A percentile compares a stretch with the other conserved stretches of the same genome.
These are phyloP conservation scores for Delphinus delphis DNA, from an alignment of 2,113 vertebrate genomes.

Conservation along the genomic window DNA sequence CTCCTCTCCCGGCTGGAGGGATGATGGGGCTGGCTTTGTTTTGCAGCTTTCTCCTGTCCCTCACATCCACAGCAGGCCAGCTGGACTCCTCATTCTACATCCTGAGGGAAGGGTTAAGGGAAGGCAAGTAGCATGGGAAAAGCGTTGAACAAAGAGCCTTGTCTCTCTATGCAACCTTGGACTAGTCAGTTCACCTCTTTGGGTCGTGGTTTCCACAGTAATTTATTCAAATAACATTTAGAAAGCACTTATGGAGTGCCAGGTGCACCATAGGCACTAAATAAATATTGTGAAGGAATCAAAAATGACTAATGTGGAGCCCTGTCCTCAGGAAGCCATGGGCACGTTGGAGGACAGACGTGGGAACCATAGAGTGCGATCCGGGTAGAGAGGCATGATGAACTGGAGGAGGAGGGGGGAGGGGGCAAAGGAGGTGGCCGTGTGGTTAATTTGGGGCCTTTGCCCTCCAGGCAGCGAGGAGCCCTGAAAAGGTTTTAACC, in stretches of 20 bases:
- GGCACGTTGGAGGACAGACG: neutral
- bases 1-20: neutral
- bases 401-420: too few relatives aligned
- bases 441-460: neutral
- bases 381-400: accelerated
- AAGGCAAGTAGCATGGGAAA: accelerated
- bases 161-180: neutral
- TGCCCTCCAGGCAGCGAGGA: neutral
- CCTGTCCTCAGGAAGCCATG: neutral
- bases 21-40: neutral
- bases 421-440: accelerated
- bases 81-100: neutral
- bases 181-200: neutral
- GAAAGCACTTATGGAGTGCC: neutral
- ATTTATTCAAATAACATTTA: neutral
- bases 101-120: neutral
- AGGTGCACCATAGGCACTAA: neutral
- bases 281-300: neutral
- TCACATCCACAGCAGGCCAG: neutral
- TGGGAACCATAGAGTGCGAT: neutral
- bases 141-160: neutral
- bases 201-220: neutral
- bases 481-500: neutral
- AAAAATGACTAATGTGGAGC: neutral
- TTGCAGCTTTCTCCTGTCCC: neutral